Conservation (phyloP, 1,140 invertebrate species). For the Acromyrmex echinatior region DNA sequence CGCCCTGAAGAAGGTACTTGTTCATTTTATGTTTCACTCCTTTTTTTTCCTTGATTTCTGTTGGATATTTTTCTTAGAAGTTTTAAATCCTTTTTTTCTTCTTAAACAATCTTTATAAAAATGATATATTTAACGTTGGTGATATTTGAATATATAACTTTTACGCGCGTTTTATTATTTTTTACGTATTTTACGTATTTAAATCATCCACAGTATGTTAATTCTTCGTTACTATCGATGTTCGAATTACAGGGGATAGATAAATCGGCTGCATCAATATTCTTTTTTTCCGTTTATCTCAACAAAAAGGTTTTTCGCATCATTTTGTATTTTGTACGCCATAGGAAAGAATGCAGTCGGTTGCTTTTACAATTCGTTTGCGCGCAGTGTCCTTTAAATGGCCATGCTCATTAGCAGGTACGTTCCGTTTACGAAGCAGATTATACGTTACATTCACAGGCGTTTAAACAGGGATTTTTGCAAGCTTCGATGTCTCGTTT, state of each 20-base stretch:
- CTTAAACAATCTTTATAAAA: neutral
- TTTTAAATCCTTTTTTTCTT: neutral
- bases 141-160: neutral
- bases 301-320: neutral
- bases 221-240: neutral
- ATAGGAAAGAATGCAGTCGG: neutral
- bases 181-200: neutral
- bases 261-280: neutral
- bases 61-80: neutral
- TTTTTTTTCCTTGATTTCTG: constrained; percentile 7
- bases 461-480: constrained; percentile 43
- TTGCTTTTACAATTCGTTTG: constrained; percentile 17
- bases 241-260: neutral
- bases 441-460: constrained; percentile 18
- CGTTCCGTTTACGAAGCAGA: constrained; percentile 34
- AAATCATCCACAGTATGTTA: neutral
- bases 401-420: constrained; percentile 40
- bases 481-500: constrained; percentile 16
- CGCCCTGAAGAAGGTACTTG: constrained; percentile 10
- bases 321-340: neutral
- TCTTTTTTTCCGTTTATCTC: neutral
- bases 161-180: neutral
- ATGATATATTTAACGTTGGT: neutral
- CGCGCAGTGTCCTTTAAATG: constrained; percentile 11
- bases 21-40: constrained; percentile 23